Conservation (phyloP, 2,113 vertebrate species). For the Spermophilus dauricus region DNA sequence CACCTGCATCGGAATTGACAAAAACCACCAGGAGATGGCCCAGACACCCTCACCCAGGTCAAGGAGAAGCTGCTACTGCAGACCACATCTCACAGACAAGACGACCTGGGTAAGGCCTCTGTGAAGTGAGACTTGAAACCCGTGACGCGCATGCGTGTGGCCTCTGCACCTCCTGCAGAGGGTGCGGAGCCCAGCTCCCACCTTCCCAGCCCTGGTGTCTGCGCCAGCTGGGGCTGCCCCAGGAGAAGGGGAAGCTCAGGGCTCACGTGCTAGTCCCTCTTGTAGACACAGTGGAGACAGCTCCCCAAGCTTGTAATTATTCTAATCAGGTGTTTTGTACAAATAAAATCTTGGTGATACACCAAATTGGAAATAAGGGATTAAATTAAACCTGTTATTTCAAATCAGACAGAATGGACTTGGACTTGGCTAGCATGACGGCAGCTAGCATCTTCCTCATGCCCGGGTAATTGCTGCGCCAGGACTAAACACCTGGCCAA, state of each 20-base stretch:
- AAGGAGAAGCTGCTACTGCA: accelerated
- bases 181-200: accelerated
- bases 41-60: accelerated
- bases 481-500: background rate
- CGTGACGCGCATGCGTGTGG: accelerated
- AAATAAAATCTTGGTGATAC: slow-evolving; percentile 67
- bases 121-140: background rate
- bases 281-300: slow-evolving; percentile 58
- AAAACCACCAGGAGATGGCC: background rate
- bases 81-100: accelerated
- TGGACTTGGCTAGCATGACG: slow-evolving; percentile 59
- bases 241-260: slow-evolving; percentile 54
- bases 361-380: slow-evolving; percentile 69
- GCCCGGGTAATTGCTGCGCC: background rate
- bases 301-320: slow-evolving; percentile 73
- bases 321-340: slow-evolving; percentile 75
- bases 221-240: background rate
- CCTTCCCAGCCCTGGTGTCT: background rate
- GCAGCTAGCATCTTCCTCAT: background rate
- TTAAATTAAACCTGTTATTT: slow-evolving; percentile 75
- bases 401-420: slow-evolving; percentile 65
- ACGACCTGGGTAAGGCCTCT: accelerated
- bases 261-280: slow-evolving; percentile 52
- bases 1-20: background rate
- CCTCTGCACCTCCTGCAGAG: background rate